Evolutionary conservation across 2,113 vertebrate species (phyloP), one percentile per base, ranked within the genome.

Genomic region (Pao palembangensis): DNA sequence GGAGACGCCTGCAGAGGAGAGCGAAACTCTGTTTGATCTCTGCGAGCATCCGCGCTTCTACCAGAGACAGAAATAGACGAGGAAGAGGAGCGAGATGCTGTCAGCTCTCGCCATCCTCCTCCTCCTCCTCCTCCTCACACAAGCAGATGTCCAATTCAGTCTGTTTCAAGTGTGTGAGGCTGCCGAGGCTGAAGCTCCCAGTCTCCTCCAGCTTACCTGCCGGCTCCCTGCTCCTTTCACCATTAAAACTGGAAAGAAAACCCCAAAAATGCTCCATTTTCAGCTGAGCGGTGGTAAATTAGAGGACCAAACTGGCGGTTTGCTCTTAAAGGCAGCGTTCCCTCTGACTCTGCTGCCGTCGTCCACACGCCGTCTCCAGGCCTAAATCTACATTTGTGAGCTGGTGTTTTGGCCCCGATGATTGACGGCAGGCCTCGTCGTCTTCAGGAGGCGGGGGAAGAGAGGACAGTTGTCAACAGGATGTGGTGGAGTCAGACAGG

Each of bases 401-500:
- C 1, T 8, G 6, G 8, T 10, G 6, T 34, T 34, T 10, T 34
- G 5, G 8, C 31, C 31, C 8, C 5, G 23, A 25, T 25, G 23
- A 25, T 25, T 25, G 23, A 25, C 23, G 5, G 31, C 8, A 10
- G 31, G 31, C 31, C 31, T 25, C 31, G 31, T 34, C 31, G 5
- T 34, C 5, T 2, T 2, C 31, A 17, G 58, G 46, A 59, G 16
- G 18, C 17, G 19, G 10, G 21, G 23, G 4, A 4, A 12, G 7
- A 13, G 28, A 1, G 2, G 23, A 1, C 64, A 63, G 19, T 79
- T 76, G 75, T 87, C 78, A 87, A 90, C 87, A 90, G 89, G 89
- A 90, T 85, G 88, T 84, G 87, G 84, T 68, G 71, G 76, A 78
- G 88, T 82, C 75, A 87, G 86, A 85, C 85, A 88, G 90, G 87